Evolutionary conservation across 2,113 vertebrate species (phyloP).

Genomic region (Eptesicus fuscus): DNA sequence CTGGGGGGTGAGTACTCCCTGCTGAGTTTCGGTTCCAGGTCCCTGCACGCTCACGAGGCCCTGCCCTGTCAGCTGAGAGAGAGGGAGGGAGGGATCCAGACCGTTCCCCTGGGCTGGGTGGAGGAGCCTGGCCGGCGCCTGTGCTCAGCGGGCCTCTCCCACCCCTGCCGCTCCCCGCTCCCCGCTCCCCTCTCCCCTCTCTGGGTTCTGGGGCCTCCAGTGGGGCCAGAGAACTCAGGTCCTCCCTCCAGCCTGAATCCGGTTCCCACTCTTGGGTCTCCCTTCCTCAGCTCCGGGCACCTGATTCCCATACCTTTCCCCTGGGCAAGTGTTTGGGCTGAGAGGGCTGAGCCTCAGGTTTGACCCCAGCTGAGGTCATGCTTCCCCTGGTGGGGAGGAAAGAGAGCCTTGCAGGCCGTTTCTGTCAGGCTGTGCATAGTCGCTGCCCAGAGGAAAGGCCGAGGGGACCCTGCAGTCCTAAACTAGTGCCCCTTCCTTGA

Average conservation of each 20-base stretch:
- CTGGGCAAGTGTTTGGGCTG: background rate
- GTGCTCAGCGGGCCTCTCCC: background rate
- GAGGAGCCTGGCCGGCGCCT: constrained; percentile 15
- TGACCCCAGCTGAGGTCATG: background rate
- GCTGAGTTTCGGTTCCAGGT: constrained; percentile 73
- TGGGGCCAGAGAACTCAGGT: background rate
- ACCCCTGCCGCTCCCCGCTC: background rate
- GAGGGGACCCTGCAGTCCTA: no score
- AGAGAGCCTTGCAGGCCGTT: fast-evolving
- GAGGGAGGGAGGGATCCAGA: constrained; percentile 44
- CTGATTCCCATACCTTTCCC: background rate
- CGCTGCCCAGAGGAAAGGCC: background rate
- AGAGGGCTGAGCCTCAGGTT: background rate
- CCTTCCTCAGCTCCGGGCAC: background rate
- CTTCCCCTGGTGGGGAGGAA: background rate
- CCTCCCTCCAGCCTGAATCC: background rate
- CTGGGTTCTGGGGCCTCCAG: background rate
- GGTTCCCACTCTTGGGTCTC: background rate
- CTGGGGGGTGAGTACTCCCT: background rate
- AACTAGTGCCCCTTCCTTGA: background rate
- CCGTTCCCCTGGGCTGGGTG: constrained; percentile 61
- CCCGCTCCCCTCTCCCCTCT: background rate
- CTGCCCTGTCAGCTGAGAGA: constrained; percentile 65
- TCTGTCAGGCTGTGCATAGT: background rate
- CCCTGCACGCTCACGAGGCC: constrained; percentile 53